Percentiles rank a stretch among this genome's conserved stretches.
Evolutionary conservation across 2,888 invertebrate species (phyloP).

Genomic region (Elysia crispata): DNA sequence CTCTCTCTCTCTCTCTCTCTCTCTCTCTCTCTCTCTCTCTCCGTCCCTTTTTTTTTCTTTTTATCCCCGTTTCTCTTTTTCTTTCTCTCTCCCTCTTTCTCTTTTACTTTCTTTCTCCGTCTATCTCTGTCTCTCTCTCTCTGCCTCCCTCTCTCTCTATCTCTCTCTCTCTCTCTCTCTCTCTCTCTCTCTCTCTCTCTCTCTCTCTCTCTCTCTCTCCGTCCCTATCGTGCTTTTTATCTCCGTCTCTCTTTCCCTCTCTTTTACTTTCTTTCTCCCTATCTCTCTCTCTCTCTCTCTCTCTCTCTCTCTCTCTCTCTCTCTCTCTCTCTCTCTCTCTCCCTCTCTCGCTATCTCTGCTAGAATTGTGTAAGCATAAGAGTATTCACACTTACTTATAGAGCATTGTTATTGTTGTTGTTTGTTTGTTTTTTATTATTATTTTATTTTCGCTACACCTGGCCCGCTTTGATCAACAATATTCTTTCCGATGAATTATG

Average conservation of each 20-base stretch:
- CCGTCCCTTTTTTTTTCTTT: background rate
- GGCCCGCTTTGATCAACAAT: too few relatives aligned
- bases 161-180: background rate
- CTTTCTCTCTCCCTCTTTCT: background rate
- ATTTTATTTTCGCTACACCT: too few relatives aligned
- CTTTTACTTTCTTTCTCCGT: too few relatives aligned
- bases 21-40: constrained; percentile 12
- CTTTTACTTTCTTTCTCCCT: background rate
- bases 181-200: background rate
- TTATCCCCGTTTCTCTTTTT: constrained; percentile 25
- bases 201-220: constrained; percentile 26
- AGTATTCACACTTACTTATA: too few relatives aligned
- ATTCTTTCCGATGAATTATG: too few relatives aligned
- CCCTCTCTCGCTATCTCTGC: too few relatives aligned
- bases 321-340: constrained; percentile 20
- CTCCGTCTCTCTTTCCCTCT: constrained; percentile 26
- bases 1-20: constrained; percentile 22
- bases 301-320: constrained; percentile 18
- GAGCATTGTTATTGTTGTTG: too few relatives aligned
- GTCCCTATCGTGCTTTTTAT: too few relatives aligned
- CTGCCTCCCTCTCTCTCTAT: constrained; percentile 21
- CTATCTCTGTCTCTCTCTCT: constrained; percentile 2
- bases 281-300: constrained; percentile 23
- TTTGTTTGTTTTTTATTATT: too few relatives aligned
- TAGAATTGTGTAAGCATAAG: too few relatives aligned